These are phyloP conservation scores for Phrynocephalus vlangalii DNA, from an alignment of 2,797 vertebrate species.

Conservation along the genomic window DNA sequence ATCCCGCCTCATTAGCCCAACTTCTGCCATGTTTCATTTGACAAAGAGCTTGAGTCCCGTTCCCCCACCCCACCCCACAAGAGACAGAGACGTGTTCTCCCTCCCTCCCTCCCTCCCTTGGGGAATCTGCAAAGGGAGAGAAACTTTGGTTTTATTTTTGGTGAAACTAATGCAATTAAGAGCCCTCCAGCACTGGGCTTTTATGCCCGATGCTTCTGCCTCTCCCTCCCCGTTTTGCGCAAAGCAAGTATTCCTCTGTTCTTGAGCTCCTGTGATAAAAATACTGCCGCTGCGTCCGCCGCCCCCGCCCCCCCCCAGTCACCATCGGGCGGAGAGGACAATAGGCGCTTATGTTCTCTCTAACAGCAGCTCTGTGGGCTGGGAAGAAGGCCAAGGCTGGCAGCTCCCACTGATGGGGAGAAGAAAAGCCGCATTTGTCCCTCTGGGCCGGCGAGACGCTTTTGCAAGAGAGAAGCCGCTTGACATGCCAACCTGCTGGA, in stretches of 20 bases:
- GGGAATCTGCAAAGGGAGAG: background rate
- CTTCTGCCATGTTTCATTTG: background rate
- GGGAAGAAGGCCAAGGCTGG: slow-evolving; percentile 72
- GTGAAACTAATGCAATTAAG: slow-evolving; percentile 1
- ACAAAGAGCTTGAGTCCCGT: slow-evolving; percentile 40
- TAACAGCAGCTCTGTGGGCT: slow-evolving; percentile 37
- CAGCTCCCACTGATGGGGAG: slow-evolving; percentile 55
- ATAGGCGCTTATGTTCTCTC: slow-evolving; percentile 70
- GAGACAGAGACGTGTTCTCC: rapidly evolving
- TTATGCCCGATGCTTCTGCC: slow-evolving; percentile 32
- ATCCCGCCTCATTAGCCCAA: rapidly evolving
- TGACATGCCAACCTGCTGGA: slow-evolving; percentile 55
- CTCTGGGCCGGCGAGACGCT: slow-evolving; percentile 44
- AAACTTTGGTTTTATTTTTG: slow-evolving; percentile 6
- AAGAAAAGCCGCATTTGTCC: slow-evolving; percentile 73
- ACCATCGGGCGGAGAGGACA: slow-evolving; percentile 58
- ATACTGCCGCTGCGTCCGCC: no score
- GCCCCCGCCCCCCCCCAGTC: background rate
- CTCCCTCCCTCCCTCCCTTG: background rate
- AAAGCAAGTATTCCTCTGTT: background rate
- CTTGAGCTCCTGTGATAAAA: slow-evolving; percentile 38
- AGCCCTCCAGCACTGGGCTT: slow-evolving; percentile 4
- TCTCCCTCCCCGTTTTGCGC: slow-evolving; percentile 3
- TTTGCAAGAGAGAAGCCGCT: slow-evolving; percentile 48
- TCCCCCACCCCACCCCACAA: background rate